These are phyloP conservation scores for Coptodon rendalli DNA, from an alignment of 2,113 vertebrate species.

Conservation along the genomic window DNA sequence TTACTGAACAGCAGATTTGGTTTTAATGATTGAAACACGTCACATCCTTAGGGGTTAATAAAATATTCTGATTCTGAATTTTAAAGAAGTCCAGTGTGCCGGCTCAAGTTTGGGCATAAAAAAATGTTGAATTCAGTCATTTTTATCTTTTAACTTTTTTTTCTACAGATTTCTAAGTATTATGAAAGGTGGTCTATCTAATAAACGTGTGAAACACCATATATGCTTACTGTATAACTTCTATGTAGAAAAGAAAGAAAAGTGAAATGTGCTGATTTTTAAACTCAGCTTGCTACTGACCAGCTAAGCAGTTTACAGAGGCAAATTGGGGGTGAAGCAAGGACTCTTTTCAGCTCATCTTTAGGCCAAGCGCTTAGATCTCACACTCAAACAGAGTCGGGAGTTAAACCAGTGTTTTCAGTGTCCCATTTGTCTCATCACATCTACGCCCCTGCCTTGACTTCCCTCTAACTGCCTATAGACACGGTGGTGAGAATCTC, in stretches of 20 bases:
- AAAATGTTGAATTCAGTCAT: not conserved
- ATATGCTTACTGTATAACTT: not conserved
- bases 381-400: not conserved
- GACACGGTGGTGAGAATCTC: not conserved
- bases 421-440: constrained; percentile 44
- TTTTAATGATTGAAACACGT: not conserved
- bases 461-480: constrained; percentile 24
- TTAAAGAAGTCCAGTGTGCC: not conserved
- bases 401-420: constrained; percentile 16
- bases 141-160: not conserved
- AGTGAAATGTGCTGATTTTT: not conserved
- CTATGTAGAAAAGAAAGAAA: not conserved
- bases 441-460: constrained; percentile 5
- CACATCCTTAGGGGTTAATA: not conserved
- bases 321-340: not conserved
- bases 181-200: not conserved
- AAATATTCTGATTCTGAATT: not conserved
- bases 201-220: not conserved
- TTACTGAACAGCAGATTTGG: not conserved
- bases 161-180: not conserved
- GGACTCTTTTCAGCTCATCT: constrained; percentile 18
- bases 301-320: constrained; percentile 5
- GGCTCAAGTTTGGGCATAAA: not conserved
- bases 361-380: not conserved
- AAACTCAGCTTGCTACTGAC: not conserved